These are phyloP conservation scores for Athene noctua DNA, from an alignment of 2,113 vertebrate genomes.

Conservation along the genomic window DNA sequence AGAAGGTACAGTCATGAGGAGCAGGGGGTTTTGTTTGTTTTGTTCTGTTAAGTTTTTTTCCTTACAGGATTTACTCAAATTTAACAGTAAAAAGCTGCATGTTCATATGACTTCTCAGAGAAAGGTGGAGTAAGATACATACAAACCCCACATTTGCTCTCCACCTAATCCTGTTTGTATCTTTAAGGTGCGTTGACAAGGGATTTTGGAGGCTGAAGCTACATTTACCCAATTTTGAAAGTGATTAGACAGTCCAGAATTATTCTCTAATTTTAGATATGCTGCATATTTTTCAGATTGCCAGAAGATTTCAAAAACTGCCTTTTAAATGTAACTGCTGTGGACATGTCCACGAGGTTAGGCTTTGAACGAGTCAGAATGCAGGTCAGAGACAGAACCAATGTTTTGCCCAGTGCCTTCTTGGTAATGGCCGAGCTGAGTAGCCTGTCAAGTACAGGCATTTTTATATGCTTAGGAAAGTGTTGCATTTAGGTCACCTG, in stretches of 20 bases:
- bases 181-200: neutral
- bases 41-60: neutral
- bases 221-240: neutral
- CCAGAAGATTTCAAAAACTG: neutral
- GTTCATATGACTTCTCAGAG: neutral
- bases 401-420: neutral
- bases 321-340: neutral
- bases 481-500: neutral
- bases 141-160: neutral
- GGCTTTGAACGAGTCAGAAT: neutral
- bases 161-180: neutral
- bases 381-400: neutral
- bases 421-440: neutral
- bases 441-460: constrained; percentile 35
- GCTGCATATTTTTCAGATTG: neutral
- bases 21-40: neutral
- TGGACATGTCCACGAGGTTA: neutral
- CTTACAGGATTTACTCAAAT: neutral
- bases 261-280: neutral
- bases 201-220: neutral
- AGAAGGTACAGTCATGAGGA: neutral
- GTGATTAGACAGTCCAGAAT: neutral
- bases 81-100: neutral
- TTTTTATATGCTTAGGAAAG: neutral
- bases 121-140: neutral